Conservation (phyloP, 2,113 vertebrate species). For the Sapajus apella region DNA sequence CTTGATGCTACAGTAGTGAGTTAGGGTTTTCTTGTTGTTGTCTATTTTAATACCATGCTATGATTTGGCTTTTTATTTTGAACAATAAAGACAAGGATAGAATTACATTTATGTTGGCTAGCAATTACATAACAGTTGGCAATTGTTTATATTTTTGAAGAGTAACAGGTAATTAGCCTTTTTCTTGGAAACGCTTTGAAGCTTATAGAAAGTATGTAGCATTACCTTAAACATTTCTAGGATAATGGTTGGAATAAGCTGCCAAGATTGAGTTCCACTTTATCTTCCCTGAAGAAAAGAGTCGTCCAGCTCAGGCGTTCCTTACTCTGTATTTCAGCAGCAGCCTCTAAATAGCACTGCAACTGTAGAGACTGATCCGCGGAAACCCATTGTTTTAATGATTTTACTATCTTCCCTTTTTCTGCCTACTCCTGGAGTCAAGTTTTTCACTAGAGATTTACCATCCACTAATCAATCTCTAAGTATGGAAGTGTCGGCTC, state of each 20-base stretch:
- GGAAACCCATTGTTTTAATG: background rate
- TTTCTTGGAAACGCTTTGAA: background rate
- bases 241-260: background rate
- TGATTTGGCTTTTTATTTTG: constrained; percentile 27
- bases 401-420: background rate
- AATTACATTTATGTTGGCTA: background rate
- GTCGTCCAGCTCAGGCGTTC: background rate
- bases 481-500: background rate
- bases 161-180: background rate
- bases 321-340: constrained; percentile 21
- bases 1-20: background rate
- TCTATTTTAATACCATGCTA: background rate
- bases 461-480: background rate
- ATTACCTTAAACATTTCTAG: background rate
- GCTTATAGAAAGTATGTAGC: background rate
- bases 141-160: background rate
- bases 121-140: background rate
- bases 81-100: background rate
- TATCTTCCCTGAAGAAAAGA: background rate
- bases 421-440: background rate
- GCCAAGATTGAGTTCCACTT: background rate
- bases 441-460: background rate
- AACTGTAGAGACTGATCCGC: background rate
- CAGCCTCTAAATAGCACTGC: background rate
- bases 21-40: background rate